phyloP scores from a whole-genome alignment of 2,113 vertebrate genomes.

The Gasterosteus nipponicus region DNA sequence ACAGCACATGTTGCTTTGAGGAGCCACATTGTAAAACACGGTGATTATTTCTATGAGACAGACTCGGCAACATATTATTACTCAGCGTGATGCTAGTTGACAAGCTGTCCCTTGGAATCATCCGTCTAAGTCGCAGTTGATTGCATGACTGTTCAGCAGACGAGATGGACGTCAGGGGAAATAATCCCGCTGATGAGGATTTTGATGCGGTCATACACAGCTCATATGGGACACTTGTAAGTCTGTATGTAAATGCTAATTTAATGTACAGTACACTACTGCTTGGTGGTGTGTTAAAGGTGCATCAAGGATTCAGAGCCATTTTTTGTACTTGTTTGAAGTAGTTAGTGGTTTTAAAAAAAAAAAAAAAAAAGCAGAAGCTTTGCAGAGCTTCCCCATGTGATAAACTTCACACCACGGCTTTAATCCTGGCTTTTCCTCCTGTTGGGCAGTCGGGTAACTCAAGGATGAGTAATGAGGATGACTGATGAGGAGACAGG shows the following conservation, averaged over 20 bases:
- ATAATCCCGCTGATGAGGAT: slow-evolving; percentile 35
- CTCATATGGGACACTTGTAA: not conserved
- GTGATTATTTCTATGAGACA: slow-evolving; percentile 54
- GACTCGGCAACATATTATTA: slow-evolving; percentile 52
- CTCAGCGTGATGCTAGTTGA: slow-evolving; percentile 67
- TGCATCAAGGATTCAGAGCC: not conserved
- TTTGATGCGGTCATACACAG: slow-evolving; percentile 6
- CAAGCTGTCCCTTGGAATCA: slow-evolving; percentile 70
- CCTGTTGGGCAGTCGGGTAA: not conserved
- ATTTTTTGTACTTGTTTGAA: not conserved
- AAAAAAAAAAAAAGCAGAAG: not conserved
- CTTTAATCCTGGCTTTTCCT: not conserved
- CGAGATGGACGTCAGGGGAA: slow-evolving; percentile 33
- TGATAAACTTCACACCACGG: not conserved
- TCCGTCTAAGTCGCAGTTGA: slow-evolving; percentile 60
- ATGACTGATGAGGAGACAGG: not conserved
- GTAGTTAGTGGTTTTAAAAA: too few species aligned
- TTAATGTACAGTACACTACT: not conserved
- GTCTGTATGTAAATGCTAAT: not conserved
- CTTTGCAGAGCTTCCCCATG: not conserved
- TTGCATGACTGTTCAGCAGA: slow-evolving; percentile 50
- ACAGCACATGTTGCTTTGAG: slow-evolving; percentile 15
- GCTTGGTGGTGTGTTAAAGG: not conserved
- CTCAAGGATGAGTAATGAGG: not conserved
- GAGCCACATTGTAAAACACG: slow-evolving; percentile 40